Conservation (phyloP, 2,113 vertebrate species). For the Ochotona curzoniae region DNA sequence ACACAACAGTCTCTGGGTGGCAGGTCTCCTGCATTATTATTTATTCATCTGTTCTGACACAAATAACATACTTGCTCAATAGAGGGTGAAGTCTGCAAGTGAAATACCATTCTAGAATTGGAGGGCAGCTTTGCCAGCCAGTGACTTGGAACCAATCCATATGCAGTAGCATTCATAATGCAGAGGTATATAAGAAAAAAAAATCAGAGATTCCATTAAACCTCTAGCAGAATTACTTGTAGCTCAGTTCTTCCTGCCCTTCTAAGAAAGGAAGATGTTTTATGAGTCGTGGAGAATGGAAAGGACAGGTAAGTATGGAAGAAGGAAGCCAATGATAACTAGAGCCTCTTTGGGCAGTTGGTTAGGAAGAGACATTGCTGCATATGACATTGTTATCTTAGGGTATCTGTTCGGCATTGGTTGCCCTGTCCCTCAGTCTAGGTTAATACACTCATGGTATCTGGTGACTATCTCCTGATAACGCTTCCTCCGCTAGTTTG, state of each 20-base stretch:
- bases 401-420: not conserved
- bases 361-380: not conserved
- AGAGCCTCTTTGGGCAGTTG: not conserved
- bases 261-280: not conserved
- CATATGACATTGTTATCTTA: not conserved
- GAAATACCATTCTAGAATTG: slow-evolving; percentile 41
- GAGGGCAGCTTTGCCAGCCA: slow-evolving; percentile 48
- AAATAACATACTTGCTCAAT: slow-evolving; percentile 60
- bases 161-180: slow-evolving; percentile 49
- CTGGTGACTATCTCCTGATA: not conserved
- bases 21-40: slow-evolving; percentile 49
- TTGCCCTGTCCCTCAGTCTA: not conserved
- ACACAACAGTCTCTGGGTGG: slow-evolving; percentile 10
- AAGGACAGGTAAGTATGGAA: not conserved
- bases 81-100: slow-evolving; percentile 62
- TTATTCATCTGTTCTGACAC: slow-evolving; percentile 72
- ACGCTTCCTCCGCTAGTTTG: not conserved
- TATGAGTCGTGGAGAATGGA: not conserved
- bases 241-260: slow-evolving; percentile 27
- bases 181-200: slow-evolving; percentile 40
- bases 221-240: not conserved
- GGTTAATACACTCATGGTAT: not conserved
- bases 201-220: slow-evolving; percentile 4
- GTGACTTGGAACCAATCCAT: slow-evolving; percentile 71
- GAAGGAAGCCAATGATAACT: slow-evolving; percentile 12